Conservation (phyloP, 2,797 vertebrate genomes). For the Myoxocephalus aenaeus region DNA sequence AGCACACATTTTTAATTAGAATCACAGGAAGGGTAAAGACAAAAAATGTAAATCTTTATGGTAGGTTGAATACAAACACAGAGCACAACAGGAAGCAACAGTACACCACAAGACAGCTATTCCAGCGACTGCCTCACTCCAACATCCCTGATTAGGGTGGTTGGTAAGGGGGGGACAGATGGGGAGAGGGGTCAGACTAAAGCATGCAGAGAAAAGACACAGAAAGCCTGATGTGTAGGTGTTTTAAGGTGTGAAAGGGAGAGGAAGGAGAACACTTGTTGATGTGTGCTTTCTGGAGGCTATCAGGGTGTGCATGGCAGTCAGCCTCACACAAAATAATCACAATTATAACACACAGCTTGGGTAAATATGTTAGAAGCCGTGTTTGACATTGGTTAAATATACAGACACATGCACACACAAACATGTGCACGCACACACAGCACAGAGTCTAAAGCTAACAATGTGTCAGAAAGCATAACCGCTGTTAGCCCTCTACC, state of each 20-base stretch:
- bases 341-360: constrained; percentile 66
- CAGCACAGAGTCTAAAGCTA: constrained; percentile 75
- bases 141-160: constrained; percentile 59
- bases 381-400: constrained; percentile 67
- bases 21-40: constrained; percentile 81
- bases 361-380: constrained; percentile 64
- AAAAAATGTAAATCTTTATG: constrained; percentile 78
- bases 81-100: constrained; percentile 75
- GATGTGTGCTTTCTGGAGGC: constrained; percentile 62
- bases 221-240: constrained; percentile 58
- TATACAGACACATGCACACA: constrained; percentile 56
- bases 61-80: constrained; percentile 76
- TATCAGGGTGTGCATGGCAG: constrained; percentile 65
- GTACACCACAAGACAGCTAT: constrained; percentile 64
- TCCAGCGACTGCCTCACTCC: constrained; percentile 42
- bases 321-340: constrained; percentile 57
- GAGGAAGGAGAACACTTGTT: constrained; percentile 32
- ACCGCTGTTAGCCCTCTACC: constrained; percentile 65
- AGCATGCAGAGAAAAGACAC: constrained; percentile 76
- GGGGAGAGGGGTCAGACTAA: constrained; percentile 71
- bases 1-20: constrained; percentile 87
- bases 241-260: constrained; percentile 50
- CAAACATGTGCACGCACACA: constrained; percentile 59
- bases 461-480: constrained; percentile 75
- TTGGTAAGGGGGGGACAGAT: constrained; percentile 40